These are phyloP conservation scores for Sebastes melanostomus DNA, from an alignment of 2,797 vertebrate genomes.

Conservation along the genomic window DNA sequence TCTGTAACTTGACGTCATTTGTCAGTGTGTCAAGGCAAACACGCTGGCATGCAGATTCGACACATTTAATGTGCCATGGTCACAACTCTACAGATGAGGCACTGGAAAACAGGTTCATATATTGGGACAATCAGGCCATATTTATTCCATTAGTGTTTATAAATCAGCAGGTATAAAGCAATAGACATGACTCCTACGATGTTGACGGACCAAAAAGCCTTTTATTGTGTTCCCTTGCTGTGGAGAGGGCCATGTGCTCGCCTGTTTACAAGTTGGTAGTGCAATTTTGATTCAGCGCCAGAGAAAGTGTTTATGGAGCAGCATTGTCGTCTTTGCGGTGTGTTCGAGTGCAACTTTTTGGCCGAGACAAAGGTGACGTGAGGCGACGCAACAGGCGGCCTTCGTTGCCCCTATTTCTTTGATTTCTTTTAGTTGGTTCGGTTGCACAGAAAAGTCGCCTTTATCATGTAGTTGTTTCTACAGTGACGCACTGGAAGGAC, in stretches of 20 bases:
- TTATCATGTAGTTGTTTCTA: background rate
- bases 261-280: constrained; percentile 49
- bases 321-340: background rate
- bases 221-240: constrained; percentile 16
- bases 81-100: background rate
- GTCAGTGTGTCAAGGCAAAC: background rate
- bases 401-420: too few species aligned
- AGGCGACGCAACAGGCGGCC: too few species aligned
- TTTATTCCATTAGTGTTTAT: constrained; percentile 34
- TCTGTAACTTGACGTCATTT: background rate
- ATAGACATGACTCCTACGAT: background rate
- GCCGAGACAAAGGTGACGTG: too few species aligned
- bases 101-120: constrained; percentile 7
- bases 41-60: background rate
- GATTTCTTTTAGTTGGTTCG: too few species aligned
- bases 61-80: background rate
- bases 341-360: too few species aligned
- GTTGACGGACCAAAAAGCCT: constrained; percentile 33
- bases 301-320: constrained; percentile 31
- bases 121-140: constrained; percentile 11
- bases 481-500: background rate
- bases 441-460: background rate
- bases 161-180: constrained; percentile 17
- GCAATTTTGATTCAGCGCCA: constrained; percentile 56
- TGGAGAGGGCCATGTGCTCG: constrained; percentile 46